A percentile compares a stretch with the other conserved stretches of the same genome.
Evolutionary conservation across 1,140 invertebrate species (phyloP).

Genomic region (Adoxophyes honmai): DNA sequence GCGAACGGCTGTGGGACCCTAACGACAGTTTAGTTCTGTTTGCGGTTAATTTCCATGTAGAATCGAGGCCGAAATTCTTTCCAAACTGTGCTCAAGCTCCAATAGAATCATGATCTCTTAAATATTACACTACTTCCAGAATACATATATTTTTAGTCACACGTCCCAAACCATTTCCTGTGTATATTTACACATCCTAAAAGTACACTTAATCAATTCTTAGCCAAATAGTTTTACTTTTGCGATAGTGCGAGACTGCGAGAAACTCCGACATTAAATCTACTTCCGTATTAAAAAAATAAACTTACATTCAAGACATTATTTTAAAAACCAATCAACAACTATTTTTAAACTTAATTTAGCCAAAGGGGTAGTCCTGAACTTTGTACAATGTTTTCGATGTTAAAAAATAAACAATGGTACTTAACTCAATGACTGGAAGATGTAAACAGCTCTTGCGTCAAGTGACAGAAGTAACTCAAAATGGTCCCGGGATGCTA

Average conservation of each 20-base stretch:
- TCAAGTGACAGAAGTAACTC: not conserved
- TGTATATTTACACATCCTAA: constrained; percentile 70
- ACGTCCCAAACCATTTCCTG: constrained; percentile 47
- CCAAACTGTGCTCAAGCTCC: not conserved
- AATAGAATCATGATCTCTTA: not conserved
- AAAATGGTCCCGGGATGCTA: constrained; percentile 12
- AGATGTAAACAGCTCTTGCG: not conserved
- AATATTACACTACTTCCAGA: constrained; percentile 14
- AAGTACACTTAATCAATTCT: constrained; percentile 57
- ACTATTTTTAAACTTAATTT: constrained; percentile 7
- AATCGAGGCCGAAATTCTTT: constrained; percentile 1
- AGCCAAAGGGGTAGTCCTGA: constrained; percentile 10
- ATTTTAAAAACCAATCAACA: constrained; percentile 17
- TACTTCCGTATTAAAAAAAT: constrained; percentile 43
- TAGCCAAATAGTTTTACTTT: constrained; percentile 45
- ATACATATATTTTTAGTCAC: constrained; percentile 19
- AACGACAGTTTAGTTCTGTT: not conserved
- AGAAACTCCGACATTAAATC: constrained; percentile 50
- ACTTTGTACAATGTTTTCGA: constrained; percentile 25
- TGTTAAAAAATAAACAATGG: constrained; percentile 5
- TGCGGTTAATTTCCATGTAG: not conserved
- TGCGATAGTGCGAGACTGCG: constrained; percentile 57
- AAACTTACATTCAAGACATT: constrained; percentile 43
- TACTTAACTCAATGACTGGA: constrained; percentile 7
- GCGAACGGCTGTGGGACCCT: not conserved